Base-by-base conservation (phyloP, 2,797 vertebrate species). In the Rhinophrynus dorsalis region DNA sequence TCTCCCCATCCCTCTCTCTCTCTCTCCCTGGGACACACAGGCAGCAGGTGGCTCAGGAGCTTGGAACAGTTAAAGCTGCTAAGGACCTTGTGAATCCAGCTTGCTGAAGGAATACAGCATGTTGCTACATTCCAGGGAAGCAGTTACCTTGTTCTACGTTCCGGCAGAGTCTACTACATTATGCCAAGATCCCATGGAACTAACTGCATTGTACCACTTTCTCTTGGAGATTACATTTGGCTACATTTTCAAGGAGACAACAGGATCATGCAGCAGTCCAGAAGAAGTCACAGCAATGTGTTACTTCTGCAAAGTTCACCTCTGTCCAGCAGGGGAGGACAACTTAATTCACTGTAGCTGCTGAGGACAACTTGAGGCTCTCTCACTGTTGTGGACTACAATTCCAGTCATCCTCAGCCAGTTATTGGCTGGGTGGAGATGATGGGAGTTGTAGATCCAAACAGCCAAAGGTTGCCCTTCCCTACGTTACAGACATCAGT, bases 11-110 rank as follows among this genome's bases (percentile, higher is more conserved):
- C 8, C 38, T 62, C 50, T 48, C 30, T 50, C 40, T n/a, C 38
- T 62, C 50, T 48, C 30, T 60, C 45, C 7, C 7, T 59, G 45
- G 56, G 47, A 63, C 50, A 15, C n/a, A 10, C 20, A 18, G 37
- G 67, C 67, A 69, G 57, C 57, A 69, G 57, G 67, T 69, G 48
- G 35, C 37, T 52, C 11, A 13, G 27, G 15, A 20, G 27, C 17
- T 27, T 32, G 58, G 52, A 61, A 27, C 29, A 55, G 58, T 54
- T 62, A 26, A 70, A 47, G 58, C 47, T 37, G 20, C 47, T 10
- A 50, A 45, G 35, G 17, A 42, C 52, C 47, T 24, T 20, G 10
- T 18, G 13, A 38, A 50, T 6, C 4, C 50, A 15, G 20, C 45
- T 18, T 17, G 20, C 7, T 20, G 15, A 45, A 20, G 42, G 7